A percentile compares a stretch with the other conserved stretches of the same genome.
phyloP scores from a whole-genome alignment of 1,140 invertebrate genomes.

The Babylonia areolata region DNA sequence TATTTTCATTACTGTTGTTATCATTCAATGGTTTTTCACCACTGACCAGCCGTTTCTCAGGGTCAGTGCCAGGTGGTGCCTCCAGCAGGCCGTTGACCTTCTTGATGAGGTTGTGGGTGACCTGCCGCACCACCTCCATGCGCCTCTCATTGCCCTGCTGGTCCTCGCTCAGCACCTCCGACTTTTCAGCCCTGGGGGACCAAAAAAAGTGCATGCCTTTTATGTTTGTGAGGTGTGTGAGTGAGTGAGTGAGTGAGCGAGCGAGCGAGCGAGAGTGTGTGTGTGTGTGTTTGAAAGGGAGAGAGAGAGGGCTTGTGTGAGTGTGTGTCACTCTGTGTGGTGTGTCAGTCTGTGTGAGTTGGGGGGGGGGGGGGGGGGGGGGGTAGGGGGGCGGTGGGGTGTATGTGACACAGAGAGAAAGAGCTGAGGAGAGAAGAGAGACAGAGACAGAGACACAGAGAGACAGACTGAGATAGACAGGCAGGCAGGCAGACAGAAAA shows the following conservation, averaged over 20 bases:
- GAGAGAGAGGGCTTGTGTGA: neutral
- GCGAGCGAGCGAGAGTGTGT: no score
- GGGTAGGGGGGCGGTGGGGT: no score
- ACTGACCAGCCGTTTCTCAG: slow-evolving; percentile 84
- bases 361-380: no score
- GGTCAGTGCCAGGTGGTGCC: slow-evolving; percentile 71
- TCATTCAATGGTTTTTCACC: neutral
- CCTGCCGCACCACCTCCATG: slow-evolving; percentile 88
- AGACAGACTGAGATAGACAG: no score
- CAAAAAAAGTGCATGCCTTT: no score
- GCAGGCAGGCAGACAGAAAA: no score
- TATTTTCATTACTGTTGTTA: no score
- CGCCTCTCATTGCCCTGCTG: slow-evolving; percentile 89
- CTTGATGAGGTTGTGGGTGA: slow-evolving; percentile 81
- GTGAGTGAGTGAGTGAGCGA: neutral
- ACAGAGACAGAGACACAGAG: no score
- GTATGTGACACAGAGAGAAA: no score
- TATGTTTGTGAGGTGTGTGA: slow-evolving; percentile 1
- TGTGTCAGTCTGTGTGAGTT: neutral
- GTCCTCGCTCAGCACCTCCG: slow-evolving; percentile 90
- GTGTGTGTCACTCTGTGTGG: neutral
- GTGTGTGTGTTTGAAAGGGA: no score
- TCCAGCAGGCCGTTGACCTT: slow-evolving; percentile 77
- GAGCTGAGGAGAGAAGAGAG: no score
- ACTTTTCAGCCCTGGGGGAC: slow-evolving; percentile 86